Base-by-base conservation (phyloP, 2,113 vertebrate genomes). In the Hemibagrus wyckioides region DNA sequence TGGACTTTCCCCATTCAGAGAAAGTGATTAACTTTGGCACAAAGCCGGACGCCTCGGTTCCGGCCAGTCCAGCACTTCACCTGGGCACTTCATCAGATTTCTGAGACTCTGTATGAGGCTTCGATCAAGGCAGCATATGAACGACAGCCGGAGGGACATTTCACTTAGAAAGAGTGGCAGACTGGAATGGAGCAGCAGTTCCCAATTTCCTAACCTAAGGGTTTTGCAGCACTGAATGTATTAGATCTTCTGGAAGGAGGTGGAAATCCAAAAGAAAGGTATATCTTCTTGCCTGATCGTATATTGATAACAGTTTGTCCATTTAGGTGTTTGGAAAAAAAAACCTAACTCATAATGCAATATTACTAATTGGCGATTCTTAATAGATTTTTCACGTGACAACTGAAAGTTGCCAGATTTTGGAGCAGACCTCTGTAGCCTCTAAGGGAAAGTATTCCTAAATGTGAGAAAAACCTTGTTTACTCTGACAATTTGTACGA, bases 21-120 rank as follows among this genome's bases (percentile, higher is more conserved):
- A 61, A 85, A 76, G 30, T 59, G 0, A 76, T 76, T 56, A 57
- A 33, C 10, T 28, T 59, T 56, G 48, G 11, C 4, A 25, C n/a
- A 28, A 52, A 30, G 30, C 44, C 19, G 28, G 76, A 23, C 25
- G 25, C n/a, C 10, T 52, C 39, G 17, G 17, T 65, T 63, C 57
- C 1, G 36, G 33, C 17, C n/a, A 48, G 54, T 48, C 28, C 57
- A 36, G 11, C 15, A 11, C n/a, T 28, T 77, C 73, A 79, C 73
- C 84, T 85, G 81, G n/a, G 41, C 25, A 30, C 59, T 82, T 82
- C 17, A 82, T 82, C 36, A 65, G 57, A 82, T 82, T 65, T 82
- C 59, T 6, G 54, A 81, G 50, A 54, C 9, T 7, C 39, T 1
- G 41, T 44, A 77, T 76, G 39, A 61, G 71, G 36, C 8, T 85